These are phyloP conservation scores for Zaprionus kolodkinae DNA, from an alignment of 1,140 invertebrate species.

Conservation along the genomic window DNA sequence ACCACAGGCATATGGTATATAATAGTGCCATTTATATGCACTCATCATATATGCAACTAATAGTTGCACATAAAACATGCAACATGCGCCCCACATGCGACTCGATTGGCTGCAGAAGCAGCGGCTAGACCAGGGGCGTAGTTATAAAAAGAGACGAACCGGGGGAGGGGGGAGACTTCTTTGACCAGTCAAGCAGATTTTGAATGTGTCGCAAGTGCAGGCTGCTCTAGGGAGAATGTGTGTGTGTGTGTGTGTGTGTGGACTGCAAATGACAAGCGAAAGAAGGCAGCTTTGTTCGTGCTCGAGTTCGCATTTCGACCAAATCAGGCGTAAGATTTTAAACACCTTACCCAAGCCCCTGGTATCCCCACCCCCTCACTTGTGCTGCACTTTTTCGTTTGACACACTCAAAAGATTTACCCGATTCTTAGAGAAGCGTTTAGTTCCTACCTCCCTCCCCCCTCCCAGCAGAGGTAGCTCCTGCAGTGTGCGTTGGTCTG, in stretches of 20 bases:
- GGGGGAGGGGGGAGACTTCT: constrained; percentile 46
- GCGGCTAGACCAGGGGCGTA: not conserved
- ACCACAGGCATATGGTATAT: not conserved
- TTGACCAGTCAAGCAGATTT: constrained; percentile 76
- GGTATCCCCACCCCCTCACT: not conserved
- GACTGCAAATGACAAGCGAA: constrained; percentile 58
- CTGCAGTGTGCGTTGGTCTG: constrained; percentile 70
- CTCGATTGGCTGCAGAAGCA: constrained; percentile 66
- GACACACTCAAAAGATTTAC: constrained; percentile 57
- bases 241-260: constrained; percentile 13
- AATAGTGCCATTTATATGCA: constrained; percentile 18
- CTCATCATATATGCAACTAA: constrained; percentile 31
- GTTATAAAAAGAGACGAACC: too few species aligned
- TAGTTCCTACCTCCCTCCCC: not conserved
- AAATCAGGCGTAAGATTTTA: constrained; percentile 76
- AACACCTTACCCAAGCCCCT: not conserved
- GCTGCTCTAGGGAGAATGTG: constrained; percentile 11
- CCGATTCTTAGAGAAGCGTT: constrained; percentile 22
- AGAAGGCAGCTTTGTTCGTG: constrained; percentile 43
- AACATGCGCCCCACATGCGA: constrained; percentile 40
- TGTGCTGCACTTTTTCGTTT: constrained; percentile 39
- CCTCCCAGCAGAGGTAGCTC: too few species aligned
- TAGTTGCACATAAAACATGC: constrained; percentile 62
- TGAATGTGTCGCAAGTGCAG: constrained; percentile 62
- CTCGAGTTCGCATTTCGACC: constrained; percentile 32